phyloP scores from a whole-genome alignment of 2,888 invertebrate genomes.

The Girardia tigrina region DNA sequence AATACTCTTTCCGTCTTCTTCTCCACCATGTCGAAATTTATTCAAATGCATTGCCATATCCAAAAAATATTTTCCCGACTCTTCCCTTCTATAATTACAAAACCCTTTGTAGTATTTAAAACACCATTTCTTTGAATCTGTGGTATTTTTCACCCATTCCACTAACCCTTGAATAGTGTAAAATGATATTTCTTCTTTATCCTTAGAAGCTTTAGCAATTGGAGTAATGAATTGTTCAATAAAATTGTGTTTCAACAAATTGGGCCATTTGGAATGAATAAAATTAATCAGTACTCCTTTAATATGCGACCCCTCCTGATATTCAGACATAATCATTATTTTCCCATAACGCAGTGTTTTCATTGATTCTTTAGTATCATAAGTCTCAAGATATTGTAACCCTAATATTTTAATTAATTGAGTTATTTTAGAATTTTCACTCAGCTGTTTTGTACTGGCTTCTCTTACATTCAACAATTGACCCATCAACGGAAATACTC shows the following conservation, averaged over 20 bases:
- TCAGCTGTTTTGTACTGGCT: slow-evolving; percentile 75
- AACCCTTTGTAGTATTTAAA: slow-evolving; percentile 99
- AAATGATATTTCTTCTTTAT: slow-evolving; percentile 66
- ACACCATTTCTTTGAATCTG: slow-evolving; percentile 74
- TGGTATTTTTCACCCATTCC: slow-evolving; percentile 79
- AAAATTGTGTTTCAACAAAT: slow-evolving; percentile 64
- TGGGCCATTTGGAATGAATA: slow-evolving; percentile 95
- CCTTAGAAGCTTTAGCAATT: slow-evolving; percentile 79
- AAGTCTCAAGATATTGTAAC: slow-evolving; percentile 80
- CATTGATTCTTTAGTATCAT: slow-evolving; percentile 52
- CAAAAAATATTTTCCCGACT: no score
- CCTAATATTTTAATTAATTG: slow-evolving; percentile 89
- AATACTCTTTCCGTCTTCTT: no score
- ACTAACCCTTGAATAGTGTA: slow-evolving; percentile 95
- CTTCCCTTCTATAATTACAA: no score
- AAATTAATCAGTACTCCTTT: slow-evolving; percentile 96
- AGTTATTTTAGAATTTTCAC: slow-evolving; percentile 92
- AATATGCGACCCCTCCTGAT: slow-evolving; percentile 96
- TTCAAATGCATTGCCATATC: no score
- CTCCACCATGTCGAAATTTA: no score
- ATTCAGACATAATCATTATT: slow-evolving; percentile 98
- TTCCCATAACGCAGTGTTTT: slow-evolving; percentile 60
- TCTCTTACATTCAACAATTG: slow-evolving; percentile 92
- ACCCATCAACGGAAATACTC: slow-evolving; percentile 88
- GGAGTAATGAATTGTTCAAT: slow-evolving; percentile 95